A percentile compares a stretch with the other conserved stretches of the same genome.
Conservation (phyloP, 2,888 invertebrate species). For the Tipula lateralis region DNA sequence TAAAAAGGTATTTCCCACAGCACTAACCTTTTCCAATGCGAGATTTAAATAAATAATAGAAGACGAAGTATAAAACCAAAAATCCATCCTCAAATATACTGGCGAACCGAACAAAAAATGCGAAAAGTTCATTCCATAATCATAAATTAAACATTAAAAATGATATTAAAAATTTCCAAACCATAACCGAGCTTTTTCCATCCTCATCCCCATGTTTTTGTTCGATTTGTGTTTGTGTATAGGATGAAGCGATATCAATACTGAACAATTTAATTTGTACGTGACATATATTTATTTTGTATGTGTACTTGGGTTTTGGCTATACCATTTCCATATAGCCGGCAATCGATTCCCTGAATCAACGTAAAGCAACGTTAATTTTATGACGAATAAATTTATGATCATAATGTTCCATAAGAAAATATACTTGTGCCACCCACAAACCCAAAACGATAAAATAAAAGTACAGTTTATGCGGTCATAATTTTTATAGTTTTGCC, state of each 20-base stretch:
- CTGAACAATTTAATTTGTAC: conserved; percentile 1
- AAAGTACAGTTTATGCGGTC: not conserved
- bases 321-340: not conserved
- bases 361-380: not conserved
- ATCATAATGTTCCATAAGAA: not conserved
- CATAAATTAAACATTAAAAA: conserved; percentile 19
- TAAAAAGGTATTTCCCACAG: conserved; percentile 1
- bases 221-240: not conserved
- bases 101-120: not conserved
- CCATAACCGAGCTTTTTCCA: not conserved
- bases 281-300: not conserved
- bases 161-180: not conserved
- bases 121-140: not conserved
- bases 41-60: not conserved
- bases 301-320: not conserved
- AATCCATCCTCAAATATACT: not conserved
- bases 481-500: conserved; percentile 2
- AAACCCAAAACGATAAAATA: not conserved
- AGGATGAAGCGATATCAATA: not conserved
- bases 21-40: not conserved
- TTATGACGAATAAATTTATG: not conserved
- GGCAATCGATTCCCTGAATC: not conserved
- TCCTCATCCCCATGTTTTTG: not conserved
- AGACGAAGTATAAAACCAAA: not conserved
- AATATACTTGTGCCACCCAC: not conserved